These are phyloP conservation scores for Wiebesia pumilae DNA, from an alignment of 1,140 invertebrate genomes.

Conservation along the genomic window DNA sequence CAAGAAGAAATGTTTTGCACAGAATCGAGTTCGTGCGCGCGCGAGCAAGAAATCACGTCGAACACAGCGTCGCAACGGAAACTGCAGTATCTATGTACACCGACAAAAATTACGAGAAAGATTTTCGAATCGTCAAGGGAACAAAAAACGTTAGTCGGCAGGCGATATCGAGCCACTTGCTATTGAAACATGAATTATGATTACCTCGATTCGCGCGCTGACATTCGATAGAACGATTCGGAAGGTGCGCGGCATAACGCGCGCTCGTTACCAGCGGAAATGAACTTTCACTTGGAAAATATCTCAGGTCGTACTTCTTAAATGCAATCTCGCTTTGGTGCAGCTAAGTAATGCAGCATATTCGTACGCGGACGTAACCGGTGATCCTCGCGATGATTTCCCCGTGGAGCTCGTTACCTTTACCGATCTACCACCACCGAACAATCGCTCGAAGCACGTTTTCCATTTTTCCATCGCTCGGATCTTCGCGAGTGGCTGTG, in stretches of 20 bases:
- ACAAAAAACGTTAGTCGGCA: not conserved
- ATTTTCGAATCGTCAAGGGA: not conserved
- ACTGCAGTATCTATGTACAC: too few relatives aligned
- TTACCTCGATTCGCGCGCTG: not conserved
- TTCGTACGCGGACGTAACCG: not conserved
- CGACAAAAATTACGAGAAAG: not conserved
- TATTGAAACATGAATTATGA: conserved; percentile 38
- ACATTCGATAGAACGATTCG: not conserved
- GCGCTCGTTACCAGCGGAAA: conserved; percentile 15
- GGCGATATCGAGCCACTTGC: not conserved
- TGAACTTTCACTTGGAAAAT: conserved; percentile 50
- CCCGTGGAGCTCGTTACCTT: not conserved
- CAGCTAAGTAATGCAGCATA: not conserved
- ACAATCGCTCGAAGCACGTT: not conserved
- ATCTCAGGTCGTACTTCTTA: conserved; percentile 13
- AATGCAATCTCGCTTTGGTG: not conserved
- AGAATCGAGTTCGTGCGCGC: not conserved
- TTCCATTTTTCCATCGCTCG: not conserved
- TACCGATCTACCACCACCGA: not conserved
- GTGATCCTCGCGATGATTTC: not conserved
- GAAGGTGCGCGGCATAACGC: not conserved
- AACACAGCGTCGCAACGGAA: too few relatives aligned
- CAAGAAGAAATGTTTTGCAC: too few relatives aligned
- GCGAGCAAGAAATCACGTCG: not conserved
- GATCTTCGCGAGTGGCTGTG: too few relatives aligned